Conservation (phyloP, 2,113 vertebrate species). For the Aplodontia rufa region DNA sequence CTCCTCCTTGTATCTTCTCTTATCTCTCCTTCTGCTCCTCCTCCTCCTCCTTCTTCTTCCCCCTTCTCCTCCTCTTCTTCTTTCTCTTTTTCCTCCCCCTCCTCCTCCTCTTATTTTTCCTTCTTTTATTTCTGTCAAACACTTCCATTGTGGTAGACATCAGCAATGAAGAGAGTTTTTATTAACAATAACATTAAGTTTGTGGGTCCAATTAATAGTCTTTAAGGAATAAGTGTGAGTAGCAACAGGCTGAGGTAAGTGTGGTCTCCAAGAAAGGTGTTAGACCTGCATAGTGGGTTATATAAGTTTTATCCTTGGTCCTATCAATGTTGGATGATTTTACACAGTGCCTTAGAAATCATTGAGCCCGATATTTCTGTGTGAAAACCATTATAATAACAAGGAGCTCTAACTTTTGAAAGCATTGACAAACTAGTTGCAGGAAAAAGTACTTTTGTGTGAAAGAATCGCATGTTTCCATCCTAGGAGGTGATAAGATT, state of each 20-base stretch:
- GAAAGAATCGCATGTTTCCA: not conserved
- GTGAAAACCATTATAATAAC: constrained; percentile 1
- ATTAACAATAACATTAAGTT: not conserved
- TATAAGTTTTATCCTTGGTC: not conserved
- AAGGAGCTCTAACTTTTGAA: not conserved
- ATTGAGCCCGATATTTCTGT: not conserved
- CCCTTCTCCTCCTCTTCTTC: too few species aligned
- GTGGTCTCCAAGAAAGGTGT: not conserved
- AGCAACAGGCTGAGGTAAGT: not conserved
- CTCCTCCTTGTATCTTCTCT: too few species aligned
- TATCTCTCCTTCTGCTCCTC: too few species aligned
- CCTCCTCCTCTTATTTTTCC: too few species aligned
- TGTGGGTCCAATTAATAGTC: not conserved
- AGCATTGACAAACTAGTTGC: not conserved
- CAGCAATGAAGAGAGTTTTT: not conserved
- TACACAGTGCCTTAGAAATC: constrained; percentile 16
- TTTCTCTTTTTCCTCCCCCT: too few species aligned
- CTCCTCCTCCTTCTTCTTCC: too few species aligned
- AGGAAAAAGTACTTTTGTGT: not conserved
- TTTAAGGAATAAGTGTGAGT: not conserved
- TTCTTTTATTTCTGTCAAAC: too few species aligned
- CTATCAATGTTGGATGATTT: not conserved
- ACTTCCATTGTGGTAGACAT: not conserved
- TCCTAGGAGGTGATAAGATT: not conserved
- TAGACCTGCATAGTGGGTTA: not conserved